These are phyloP conservation scores for Apaloderma vittatum DNA, from an alignment of 2,113 vertebrate species.

Conservation along the genomic window DNA sequence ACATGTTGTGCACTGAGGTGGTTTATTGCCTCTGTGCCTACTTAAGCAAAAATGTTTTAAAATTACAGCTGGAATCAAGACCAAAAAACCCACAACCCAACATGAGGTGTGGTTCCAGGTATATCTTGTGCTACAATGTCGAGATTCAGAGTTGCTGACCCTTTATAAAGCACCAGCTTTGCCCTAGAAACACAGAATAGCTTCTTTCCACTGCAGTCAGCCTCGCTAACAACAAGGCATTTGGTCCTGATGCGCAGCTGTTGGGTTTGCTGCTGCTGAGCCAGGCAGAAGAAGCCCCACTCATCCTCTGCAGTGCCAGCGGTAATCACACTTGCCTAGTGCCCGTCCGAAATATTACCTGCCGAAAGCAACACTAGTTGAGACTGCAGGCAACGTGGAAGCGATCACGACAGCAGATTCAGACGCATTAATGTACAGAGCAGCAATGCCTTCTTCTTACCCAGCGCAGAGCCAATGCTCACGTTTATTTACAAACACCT, in stretches of 20 bases:
- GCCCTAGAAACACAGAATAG: not conserved
- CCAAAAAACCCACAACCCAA: not conserved
- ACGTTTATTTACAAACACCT: not conserved
- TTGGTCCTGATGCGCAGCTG: not conserved
- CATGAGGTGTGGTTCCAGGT: not conserved
- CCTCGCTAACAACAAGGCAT: not conserved
- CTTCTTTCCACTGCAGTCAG: not conserved
- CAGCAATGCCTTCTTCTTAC: not conserved
- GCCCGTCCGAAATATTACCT: not conserved
- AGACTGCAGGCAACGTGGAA: not conserved
- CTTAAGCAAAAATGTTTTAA: not conserved
- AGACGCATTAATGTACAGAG: not conserved
- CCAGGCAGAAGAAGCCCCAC: not conserved
- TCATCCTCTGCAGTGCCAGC: not conserved
- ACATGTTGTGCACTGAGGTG: not conserved
- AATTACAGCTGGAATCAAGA: not conserved
- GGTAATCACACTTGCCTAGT: not conserved
- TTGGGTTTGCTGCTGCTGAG: not conserved
- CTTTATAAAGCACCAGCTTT: not conserved
- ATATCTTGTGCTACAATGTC: not conserved
- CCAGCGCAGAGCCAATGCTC: fast-evolving
- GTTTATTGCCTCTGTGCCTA: not conserved
- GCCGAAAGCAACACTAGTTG: not conserved
- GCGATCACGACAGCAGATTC: not conserved
- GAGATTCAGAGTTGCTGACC: not conserved